Percentiles rank a stretch among this genome's conserved stretches.
Conservation (phyloP, 2,797 vertebrate species). For the Gambusia yucatana region DNA sequence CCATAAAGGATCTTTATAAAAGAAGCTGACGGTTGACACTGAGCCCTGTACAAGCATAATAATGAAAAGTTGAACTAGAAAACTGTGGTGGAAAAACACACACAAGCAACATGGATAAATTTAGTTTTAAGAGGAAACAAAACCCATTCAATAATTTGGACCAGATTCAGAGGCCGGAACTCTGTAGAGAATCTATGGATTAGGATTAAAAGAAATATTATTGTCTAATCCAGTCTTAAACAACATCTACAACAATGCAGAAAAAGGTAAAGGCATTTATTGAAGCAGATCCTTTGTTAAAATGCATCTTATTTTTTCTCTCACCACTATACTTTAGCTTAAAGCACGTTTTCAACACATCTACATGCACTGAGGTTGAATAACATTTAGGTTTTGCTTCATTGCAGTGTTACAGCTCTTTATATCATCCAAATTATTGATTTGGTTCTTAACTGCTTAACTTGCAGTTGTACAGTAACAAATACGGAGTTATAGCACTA, state of each 20-base stretch:
- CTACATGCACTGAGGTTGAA: not conserved
- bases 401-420: conserved; percentile 27
- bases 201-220: not conserved
- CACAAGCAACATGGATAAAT: not conserved
- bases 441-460: conserved; percentile 59
- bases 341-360: conserved; percentile 19
- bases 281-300: not conserved
- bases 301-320: conserved; percentile 11
- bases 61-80: not conserved
- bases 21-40: not conserved
- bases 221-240: not conserved
- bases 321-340: conserved; percentile 27
- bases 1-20: not conserved
- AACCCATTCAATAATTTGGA: no score
- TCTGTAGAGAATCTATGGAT: not conserved
- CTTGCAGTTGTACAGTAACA: conserved; percentile 55
- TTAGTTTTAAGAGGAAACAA: not conserved
- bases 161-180: not conserved
- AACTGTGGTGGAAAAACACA: not conserved
- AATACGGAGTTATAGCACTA: conserved; percentile 57
- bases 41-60: not conserved
- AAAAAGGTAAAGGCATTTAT: not conserved
- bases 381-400: conserved; percentile 4
- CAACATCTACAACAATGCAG: not conserved
- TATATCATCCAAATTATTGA: conserved; percentile 33